Evolutionary conservation across 2,888 invertebrate species (phyloP).

Genomic region (Opisthograptis luteolata): DNA sequence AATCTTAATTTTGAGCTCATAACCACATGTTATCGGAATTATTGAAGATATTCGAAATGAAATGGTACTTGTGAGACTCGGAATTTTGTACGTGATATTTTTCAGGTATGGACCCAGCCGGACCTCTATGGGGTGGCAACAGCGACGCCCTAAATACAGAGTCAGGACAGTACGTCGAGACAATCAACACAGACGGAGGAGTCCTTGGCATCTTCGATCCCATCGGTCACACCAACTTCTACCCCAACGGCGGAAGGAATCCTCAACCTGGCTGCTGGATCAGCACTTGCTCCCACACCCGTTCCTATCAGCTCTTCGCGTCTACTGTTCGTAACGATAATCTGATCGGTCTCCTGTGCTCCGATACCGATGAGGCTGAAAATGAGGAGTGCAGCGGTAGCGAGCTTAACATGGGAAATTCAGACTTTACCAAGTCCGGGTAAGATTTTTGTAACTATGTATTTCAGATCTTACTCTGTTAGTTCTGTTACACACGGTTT

Average conservation of each 20-base stretch:
- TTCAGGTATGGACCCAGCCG: conserved; percentile 64
- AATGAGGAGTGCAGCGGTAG: conserved; percentile 47
- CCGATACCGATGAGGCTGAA: conserved; percentile 48
- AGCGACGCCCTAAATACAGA: conserved; percentile 44
- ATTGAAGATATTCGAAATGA: too few relatives aligned
- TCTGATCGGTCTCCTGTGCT: conserved; percentile 53
- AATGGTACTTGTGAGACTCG: too few relatives aligned
- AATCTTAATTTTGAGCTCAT: not conserved
- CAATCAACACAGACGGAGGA: conserved; percentile 63
- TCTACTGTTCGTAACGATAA: conserved; percentile 56
- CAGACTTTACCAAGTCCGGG: conserved; percentile 51
- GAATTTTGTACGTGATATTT: too few relatives aligned
- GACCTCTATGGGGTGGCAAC: conserved; percentile 54
- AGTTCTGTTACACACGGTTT: too few relatives aligned
- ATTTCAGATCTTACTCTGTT: too few relatives aligned
- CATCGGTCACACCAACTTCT: conserved; percentile 55
- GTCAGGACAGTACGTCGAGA: conserved; percentile 56
- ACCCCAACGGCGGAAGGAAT: conserved; percentile 61
- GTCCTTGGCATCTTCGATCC: conserved; percentile 52
- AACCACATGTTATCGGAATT: too few relatives aligned
- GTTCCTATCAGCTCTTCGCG: conserved; percentile 58
- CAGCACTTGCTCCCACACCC: conserved; percentile 59
- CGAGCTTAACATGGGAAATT: conserved; percentile 57
- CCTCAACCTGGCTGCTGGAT: conserved; percentile 58
- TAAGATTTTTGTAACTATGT: too few relatives aligned